These are phyloP conservation scores for Chaenodraco wilsoni DNA, from an alignment of 2,797 vertebrate genomes.

Conservation along the genomic window DNA sequence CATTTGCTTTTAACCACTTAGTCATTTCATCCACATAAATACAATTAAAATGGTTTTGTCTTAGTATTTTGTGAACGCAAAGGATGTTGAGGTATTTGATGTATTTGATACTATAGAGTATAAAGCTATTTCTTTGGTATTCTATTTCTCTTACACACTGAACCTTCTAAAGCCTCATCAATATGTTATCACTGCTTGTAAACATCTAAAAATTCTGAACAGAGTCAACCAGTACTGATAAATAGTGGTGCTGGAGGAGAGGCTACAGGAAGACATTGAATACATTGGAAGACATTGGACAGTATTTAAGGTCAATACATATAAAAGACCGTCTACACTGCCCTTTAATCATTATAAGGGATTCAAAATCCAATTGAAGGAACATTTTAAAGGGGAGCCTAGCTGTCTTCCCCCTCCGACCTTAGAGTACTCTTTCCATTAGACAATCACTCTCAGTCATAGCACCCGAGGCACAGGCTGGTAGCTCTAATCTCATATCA, in stretches of 20 bases:
- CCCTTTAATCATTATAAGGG: background rate
- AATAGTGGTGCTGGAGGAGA: background rate
- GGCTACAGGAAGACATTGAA: background rate
- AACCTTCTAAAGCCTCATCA: background rate
- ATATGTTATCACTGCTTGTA: background rate
- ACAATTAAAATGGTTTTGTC: no score
- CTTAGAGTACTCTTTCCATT: background rate
- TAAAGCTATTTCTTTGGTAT: background rate
- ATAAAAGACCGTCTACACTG: background rate
- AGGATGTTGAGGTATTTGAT: no score
- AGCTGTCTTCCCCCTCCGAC: background rate
- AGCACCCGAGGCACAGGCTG: constrained; percentile 23
- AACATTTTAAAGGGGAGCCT: background rate
- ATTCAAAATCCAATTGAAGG: background rate
- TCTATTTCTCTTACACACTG: background rate
- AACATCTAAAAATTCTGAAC: background rate
- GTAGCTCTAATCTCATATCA: constrained; percentile 55
- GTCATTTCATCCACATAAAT: no score
- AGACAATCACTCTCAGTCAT: constrained; percentile 37
- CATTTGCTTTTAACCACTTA: no score
- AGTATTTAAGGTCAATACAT: background rate
- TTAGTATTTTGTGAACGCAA: no score
- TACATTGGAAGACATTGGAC: background rate
- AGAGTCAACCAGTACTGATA: background rate
- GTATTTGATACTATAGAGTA: background rate